Evolutionary conservation across 2,113 vertebrate species (phyloP), one percentile per base, ranked within the genome.

Genomic region (Sorex araneus): DNA sequence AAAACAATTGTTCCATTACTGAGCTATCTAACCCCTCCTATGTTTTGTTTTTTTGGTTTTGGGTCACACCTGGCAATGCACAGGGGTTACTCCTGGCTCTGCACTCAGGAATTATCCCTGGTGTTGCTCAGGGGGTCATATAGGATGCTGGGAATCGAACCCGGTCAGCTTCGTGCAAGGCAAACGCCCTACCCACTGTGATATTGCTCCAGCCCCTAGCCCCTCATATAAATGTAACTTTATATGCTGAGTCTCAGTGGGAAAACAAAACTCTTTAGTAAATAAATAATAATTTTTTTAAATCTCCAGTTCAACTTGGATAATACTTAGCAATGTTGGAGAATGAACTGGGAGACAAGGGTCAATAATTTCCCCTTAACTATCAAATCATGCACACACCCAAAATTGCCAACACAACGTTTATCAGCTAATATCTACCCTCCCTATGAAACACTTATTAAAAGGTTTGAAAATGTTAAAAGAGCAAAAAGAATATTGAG

Each of bases 391-490:
- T 60, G 74, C 50, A 47, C 50, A 64, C 16, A 70, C 5, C 4
- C 9, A 82, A 78, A 1, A 27, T 64, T 43, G 73, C 43, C 34
- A 82, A 85, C 57, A 45, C 63, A 30, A 30, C 16, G 76, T 47
- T 93, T 91, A 47, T 89, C 43, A 78, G n/a, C 23, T 32, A 92
- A 78, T 15, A 92, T 77, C 54, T 70, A 54, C 57, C 9, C 32
- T 92, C 23, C 25, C 40, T 57, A 54, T 64, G 32, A 63, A 82
- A 57, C 23, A 11, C 47, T 45, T 69, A 45, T 30, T 76, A 60
- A 21, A 12, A 66, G 18, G 19, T 63, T 89, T 90, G 25, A 79
- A 86, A 86, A 73, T 78, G 25, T 50, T 64, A 71, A 74, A 71
- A 74, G 21, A 77, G 47, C 40, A 54, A 70, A 70, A 60, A 73